phyloP scores from a whole-genome alignment of 2,888 invertebrate genomes.

The Heliconius erato region DNA sequence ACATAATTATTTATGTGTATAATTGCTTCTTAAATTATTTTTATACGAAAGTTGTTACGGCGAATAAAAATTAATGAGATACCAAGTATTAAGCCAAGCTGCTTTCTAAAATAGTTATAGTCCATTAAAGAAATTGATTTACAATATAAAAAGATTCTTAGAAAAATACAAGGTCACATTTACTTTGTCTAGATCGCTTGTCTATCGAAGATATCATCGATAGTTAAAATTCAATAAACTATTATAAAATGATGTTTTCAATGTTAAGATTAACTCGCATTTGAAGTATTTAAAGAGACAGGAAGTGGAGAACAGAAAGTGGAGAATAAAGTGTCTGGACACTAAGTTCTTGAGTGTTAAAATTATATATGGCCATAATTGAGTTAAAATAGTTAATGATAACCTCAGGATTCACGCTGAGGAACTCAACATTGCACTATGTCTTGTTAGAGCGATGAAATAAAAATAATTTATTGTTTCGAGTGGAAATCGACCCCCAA shows the following conservation, averaged over 20 bases:
- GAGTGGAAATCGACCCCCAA: no score
- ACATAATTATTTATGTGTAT: no score
- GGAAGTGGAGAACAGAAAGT: background rate
- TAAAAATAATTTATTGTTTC: no score
- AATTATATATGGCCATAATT: background rate
- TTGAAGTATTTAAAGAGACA: background rate
- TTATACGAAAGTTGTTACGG: no score
- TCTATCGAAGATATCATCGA: background rate
- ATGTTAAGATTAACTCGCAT: background rate
- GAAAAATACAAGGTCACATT: background rate
- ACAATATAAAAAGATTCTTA: conserved; percentile 6
- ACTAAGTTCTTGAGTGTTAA: background rate
- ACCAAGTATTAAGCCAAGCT: no score
- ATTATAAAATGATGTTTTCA: background rate
- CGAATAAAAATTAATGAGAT: no score
- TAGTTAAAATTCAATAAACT: no score
- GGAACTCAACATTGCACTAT: no score
- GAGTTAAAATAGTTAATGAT: no score
- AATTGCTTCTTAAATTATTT: no score
- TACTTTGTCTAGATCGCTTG: background rate
- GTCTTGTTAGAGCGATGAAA: no score
- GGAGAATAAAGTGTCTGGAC: background rate
- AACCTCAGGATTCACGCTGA: background rate
- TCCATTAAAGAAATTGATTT: conserved; percentile 15
- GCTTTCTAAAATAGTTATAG: background rate